A percentile compares a stretch with the other conserved stretches of the same genome.
Evolutionary conservation across 2,888 invertebrate species (phyloP).

Genomic region (Orthosia incerta): DNA sequence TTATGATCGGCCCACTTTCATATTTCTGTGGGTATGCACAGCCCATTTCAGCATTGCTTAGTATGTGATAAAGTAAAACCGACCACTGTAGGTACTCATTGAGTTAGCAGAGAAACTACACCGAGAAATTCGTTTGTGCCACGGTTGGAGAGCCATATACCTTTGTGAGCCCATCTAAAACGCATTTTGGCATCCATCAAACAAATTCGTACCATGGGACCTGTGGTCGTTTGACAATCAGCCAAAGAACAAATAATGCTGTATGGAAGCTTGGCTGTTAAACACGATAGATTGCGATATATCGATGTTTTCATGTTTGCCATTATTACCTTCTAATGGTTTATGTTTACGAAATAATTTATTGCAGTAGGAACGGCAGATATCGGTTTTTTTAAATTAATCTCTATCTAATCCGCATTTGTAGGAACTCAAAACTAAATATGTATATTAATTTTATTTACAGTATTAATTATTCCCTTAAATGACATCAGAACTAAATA

Average conservation of each 20-base stretch:
- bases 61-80: neutral
- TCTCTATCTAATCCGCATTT: neutral
- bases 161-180: neutral
- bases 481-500: constrained; percentile 23
- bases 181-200: neutral
- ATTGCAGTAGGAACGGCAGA: neutral
- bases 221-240: neutral
- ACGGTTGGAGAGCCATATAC: too few relatives aligned
- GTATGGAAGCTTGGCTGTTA: neutral
- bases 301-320: neutral
- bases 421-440: too few relatives aligned
- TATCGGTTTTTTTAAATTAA: too few relatives aligned
- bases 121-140: neutral
- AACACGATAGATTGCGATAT: neutral
- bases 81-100: neutral
- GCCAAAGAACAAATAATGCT: constrained; percentile 3
- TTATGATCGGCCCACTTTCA: neutral
- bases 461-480: constrained; percentile 1
- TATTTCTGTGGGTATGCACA: neutral
- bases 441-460: neutral
- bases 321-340: constrained; percentile 5
- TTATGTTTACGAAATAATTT: constrained; percentile 2
- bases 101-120: neutral
- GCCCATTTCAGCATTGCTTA: neutral
- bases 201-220: neutral